These are phyloP conservation scores for Glossophaga mutica DNA, from an alignment of 2,797 vertebrate genomes.

Conservation along the genomic window DNA sequence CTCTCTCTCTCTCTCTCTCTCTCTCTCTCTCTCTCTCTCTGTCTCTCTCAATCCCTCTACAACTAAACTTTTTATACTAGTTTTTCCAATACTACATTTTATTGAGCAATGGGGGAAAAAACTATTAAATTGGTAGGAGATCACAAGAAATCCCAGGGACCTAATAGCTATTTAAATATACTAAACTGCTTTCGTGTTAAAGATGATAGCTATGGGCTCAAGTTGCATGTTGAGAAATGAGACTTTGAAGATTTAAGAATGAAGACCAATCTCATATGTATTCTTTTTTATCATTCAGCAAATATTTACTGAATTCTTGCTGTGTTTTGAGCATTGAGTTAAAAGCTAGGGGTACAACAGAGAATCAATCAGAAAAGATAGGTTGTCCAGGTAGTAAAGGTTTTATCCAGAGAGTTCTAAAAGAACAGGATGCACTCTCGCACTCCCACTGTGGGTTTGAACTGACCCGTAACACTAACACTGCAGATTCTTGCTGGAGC, in stretches of 20 bases:
- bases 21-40: background rate
- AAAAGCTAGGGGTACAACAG: background rate
- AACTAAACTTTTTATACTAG: background rate
- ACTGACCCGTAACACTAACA: background rate
- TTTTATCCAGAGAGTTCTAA: background rate
- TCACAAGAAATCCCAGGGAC: background rate
- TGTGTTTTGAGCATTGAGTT: background rate
- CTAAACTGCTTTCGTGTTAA: background rate
- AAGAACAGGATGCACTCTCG: background rate
- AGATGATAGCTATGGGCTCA: background rate
- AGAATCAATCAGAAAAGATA: background rate
- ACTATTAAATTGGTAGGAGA: background rate
- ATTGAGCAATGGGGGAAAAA: background rate
- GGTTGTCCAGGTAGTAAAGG: background rate
- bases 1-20: background rate
- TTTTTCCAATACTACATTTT: slow-evolving; percentile 13
- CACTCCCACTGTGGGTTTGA: background rate
- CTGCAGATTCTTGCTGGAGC: background rate
- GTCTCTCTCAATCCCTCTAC: background rate
- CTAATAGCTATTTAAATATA: background rate
- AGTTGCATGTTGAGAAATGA: background rate
- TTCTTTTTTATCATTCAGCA: background rate
- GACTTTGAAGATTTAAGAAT: background rate
- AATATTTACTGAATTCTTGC: slow-evolving; percentile 17
- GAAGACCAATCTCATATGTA: background rate